Conservation (phyloP, 2,797 vertebrate species). For the Poeciliopsis turneri region DNA sequence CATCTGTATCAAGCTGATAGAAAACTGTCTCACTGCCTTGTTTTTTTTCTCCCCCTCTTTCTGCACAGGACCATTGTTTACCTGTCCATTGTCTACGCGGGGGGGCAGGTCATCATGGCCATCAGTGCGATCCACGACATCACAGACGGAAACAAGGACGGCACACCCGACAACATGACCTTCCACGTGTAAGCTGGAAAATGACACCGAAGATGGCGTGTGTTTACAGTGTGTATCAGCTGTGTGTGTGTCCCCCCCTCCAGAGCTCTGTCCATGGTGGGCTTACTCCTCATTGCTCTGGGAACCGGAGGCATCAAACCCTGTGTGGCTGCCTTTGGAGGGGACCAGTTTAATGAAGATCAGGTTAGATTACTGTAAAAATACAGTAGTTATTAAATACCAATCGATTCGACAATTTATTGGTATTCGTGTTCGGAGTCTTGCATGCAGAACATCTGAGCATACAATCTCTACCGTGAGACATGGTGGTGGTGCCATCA, state of each 20-base stretch:
- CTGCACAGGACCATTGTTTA: conserved; percentile 89
- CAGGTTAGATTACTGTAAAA: conserved; percentile 79
- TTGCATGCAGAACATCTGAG: not conserved
- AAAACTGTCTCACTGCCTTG: not conserved
- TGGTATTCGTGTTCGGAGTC: not conserved
- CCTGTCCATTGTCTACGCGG: conserved; percentile 88
- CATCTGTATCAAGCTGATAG: conserved; percentile 21
- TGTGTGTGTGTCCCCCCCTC: not conserved
- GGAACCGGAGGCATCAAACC: conserved; percentile 98
- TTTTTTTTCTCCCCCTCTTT: conserved; percentile 8
- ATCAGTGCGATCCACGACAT: conserved; percentile 89
- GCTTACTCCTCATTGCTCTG: conserved; percentile 89
- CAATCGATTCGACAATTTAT: not conserved
- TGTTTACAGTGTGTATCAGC: not conserved
- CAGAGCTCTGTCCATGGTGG: conserved; percentile 88
- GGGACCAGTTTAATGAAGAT: conserved; percentile 93
- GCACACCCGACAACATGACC: conserved; percentile 69
- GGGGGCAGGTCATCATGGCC: conserved; percentile 85
- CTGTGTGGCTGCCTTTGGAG: conserved; percentile 95
- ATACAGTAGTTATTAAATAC: too few species aligned
- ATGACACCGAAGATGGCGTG: not conserved
- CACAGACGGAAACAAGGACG: conserved; percentile 79
- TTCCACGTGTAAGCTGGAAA: conserved; percentile 86
- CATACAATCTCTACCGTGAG: not conserved
- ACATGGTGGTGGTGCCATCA: not conserved